These are phyloP conservation scores for Burhinus bistriatus DNA, from an alignment of 2,113 vertebrate genomes.

Conservation along the genomic window DNA sequence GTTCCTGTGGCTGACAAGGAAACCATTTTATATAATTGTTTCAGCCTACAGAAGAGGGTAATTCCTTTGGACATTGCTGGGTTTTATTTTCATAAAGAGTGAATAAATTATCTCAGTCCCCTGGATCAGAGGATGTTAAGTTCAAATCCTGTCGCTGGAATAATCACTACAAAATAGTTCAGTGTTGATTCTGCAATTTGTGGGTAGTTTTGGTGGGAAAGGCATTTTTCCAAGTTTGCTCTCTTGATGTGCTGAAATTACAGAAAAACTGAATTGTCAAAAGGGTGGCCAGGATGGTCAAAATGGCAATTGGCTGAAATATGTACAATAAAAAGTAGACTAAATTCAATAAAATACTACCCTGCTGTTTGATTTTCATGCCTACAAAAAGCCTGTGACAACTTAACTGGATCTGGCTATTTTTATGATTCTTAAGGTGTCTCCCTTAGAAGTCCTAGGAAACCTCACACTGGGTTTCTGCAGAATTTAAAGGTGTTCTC, in stretches of 20 bases:
- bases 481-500: background rate
- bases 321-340: background rate
- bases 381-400: background rate
- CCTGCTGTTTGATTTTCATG: constrained; percentile 9
- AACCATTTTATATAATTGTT: constrained; percentile 66
- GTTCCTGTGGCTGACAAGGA: constrained; percentile 54
- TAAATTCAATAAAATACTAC: constrained; percentile 44
- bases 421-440: constrained; percentile 3
- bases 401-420: background rate
- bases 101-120: constrained; percentile 68
- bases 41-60: constrained; percentile 45
- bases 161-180: constrained; percentile 65
- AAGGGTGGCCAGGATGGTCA: constrained; percentile 48
- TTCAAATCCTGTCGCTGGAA: constrained; percentile 44
- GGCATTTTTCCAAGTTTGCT: constrained; percentile 59
- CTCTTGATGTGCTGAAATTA: constrained; percentile 56
- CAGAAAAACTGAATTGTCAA: constrained; percentile 61
- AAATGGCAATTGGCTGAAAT: constrained; percentile 44
- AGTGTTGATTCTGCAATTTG: constrained; percentile 75
- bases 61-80: constrained; percentile 55
- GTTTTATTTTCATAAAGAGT: constrained; percentile 55
- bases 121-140: constrained; percentile 59
- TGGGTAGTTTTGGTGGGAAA: constrained; percentile 65
- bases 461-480: background rate
- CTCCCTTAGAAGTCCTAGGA: background rate